These are phyloP conservation scores for Doryteuthis pealeii DNA, from an alignment of 1,140 invertebrate species.

Conservation along the genomic window DNA sequence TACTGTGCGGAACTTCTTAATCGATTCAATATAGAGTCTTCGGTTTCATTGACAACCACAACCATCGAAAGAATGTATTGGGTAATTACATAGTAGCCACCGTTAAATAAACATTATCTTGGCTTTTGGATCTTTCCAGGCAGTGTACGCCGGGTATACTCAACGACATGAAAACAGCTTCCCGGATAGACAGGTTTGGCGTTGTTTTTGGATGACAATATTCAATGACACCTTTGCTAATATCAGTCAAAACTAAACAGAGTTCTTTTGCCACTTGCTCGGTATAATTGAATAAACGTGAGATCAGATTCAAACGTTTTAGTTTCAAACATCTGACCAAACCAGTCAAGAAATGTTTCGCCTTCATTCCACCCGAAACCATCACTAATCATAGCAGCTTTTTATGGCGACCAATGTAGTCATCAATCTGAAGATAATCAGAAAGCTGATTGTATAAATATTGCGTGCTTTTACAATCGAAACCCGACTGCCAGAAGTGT, in stretches of 20 bases:
- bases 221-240: slow-evolving; percentile 36
- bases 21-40: no score
- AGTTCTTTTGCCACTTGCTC: slow-evolving; percentile 33
- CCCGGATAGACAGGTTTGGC: slow-evolving; percentile 38
- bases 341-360: slow-evolving; percentile 45
- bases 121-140: no score
- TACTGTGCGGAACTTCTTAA: no score
- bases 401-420: no score
- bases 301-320: slow-evolving; percentile 46
- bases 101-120: no score
- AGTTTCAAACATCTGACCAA: slow-evolving; percentile 43
- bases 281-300: slow-evolving; percentile 46
- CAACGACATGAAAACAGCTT: slow-evolving; percentile 48
- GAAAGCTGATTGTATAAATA: no score
- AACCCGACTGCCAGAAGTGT: slow-evolving; percentile 33
- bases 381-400: no score
- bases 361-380: slow-evolving; percentile 54
- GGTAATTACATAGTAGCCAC: no score
- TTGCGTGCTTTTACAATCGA: slow-evolving; percentile 4
- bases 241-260: slow-evolving; percentile 46
- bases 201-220: slow-evolving; percentile 50
- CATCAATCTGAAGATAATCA: no score
- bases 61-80: no score
- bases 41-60: no score
- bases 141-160: slow-evolving; percentile 40